Percentiles rank a stretch among this genome's conserved stretches.
Evolutionary conservation across 2,797 vertebrate species (phyloP).

Genomic region (Acanthopagrus latus): DNA sequence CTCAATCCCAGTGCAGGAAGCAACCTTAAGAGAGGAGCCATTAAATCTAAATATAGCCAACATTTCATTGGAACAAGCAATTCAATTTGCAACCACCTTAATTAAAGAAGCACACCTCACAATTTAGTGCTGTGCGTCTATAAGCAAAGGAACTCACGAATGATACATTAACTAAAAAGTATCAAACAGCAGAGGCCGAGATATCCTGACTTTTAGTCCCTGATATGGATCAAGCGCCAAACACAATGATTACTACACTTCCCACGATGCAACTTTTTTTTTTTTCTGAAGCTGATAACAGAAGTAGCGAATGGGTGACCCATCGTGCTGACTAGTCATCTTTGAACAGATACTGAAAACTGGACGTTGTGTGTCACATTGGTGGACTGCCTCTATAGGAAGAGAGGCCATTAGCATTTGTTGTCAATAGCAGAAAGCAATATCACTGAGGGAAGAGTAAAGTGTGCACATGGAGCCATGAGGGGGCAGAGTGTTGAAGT

Average conservation of each 20-base stretch:
- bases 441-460: not conserved
- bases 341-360: not conserved
- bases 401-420: not conserved
- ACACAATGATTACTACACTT: constrained; percentile 21
- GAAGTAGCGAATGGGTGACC: too few species aligned
- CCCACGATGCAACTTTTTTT: constrained; percentile 17
- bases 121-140: not conserved
- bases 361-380: constrained; percentile 18
- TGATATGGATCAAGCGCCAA: not conserved
- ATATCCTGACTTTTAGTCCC: not conserved
- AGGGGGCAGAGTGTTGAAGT: constrained; percentile 1
- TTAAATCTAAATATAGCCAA: constrained; percentile 30
- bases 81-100: not conserved
- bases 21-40: constrained; percentile 29
- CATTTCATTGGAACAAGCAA: constrained; percentile 3
- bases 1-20: constrained; percentile 29
- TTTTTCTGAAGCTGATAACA: too few species aligned
- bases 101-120: constrained; percentile 8
- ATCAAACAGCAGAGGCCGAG: constrained; percentile 1
- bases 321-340: not conserved
- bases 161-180: constrained; percentile 22
- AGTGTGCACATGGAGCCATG: constrained; percentile 19
- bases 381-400: not conserved
- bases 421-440: not conserved
- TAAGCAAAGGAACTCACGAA: not conserved